These are phyloP conservation scores for Scaeva pyrastri DNA, from an alignment of 2,888 invertebrate species.

Conservation along the genomic window DNA sequence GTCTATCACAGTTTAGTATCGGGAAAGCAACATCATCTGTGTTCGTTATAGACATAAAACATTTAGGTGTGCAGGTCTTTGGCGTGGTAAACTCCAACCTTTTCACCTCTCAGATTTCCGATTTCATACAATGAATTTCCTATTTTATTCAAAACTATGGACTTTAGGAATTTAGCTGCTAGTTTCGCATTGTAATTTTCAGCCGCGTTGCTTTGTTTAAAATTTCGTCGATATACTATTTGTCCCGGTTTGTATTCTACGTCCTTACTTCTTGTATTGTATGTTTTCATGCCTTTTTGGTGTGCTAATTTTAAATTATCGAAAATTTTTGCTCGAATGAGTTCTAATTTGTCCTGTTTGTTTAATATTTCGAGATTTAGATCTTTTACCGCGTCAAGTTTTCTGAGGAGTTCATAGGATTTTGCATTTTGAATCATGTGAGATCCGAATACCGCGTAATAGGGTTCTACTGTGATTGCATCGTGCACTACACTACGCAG, in stretches of 20 bases:
- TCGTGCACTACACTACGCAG: constrained; percentile 46
- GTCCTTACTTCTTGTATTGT: background rate
- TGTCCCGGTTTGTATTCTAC: background rate
- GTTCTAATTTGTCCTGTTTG: background rate
- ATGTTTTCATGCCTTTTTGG: background rate
- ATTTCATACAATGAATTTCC: no score
- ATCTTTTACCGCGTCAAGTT: background rate
- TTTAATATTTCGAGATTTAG: background rate
- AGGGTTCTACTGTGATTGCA: constrained; percentile 48
- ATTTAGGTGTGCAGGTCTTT: no score
- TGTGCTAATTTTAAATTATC: background rate
- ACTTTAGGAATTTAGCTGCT: background rate
- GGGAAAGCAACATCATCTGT: no score
- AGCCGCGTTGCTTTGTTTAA: background rate
- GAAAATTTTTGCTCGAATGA: background rate
- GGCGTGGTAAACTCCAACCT: no score
- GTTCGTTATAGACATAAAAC: no score
- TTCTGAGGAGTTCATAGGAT: no score
- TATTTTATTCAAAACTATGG: background rate
- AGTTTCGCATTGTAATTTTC: background rate
- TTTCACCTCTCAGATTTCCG: no score
- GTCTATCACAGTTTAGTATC: no score
- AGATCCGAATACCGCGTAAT: constrained; percentile 55
- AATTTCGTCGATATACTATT: background rate
- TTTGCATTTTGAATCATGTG: background rate